A percentile compares a stretch with the other conserved stretches of the same genome.
Conservation (phyloP, 1,140 invertebrate species). For the Drosophila tristis region DNA sequence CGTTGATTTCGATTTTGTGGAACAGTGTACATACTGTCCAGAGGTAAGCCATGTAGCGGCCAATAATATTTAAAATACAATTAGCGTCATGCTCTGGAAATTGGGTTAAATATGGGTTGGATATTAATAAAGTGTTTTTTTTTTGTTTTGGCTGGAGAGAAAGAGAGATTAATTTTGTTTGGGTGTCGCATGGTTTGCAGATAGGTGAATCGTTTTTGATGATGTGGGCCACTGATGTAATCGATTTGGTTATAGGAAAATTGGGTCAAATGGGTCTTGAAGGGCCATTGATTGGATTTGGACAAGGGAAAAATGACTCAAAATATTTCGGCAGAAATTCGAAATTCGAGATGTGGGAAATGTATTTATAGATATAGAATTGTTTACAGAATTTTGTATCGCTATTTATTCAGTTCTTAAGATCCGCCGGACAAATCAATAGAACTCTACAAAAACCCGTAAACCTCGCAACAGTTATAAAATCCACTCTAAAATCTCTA, state of each 20-base stretch:
- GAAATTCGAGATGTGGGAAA: too few species aligned
- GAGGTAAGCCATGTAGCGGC: slow-evolving; percentile 56
- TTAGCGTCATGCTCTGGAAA: slow-evolving; percentile 78
- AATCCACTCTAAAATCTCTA: not conserved
- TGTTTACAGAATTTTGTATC: too few species aligned
- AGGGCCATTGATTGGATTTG: slow-evolving; percentile 5
- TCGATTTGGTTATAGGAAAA: not conserved
- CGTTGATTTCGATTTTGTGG: slow-evolving; percentile 52
- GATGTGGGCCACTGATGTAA: slow-evolving; percentile 21
- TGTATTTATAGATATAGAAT: too few species aligned
- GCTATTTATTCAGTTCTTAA: too few species aligned
- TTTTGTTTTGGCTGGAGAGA: slow-evolving; percentile 28
- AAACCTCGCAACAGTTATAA: not conserved
- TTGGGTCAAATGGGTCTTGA: not conserved
- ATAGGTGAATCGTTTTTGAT: slow-evolving; percentile 40
- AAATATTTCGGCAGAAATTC: too few species aligned
- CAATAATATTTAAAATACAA: slow-evolving; percentile 65
- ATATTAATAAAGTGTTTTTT: slow-evolving; percentile 59
- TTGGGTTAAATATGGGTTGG: slow-evolving; percentile 66
- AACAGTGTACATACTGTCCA: slow-evolving; percentile 2
- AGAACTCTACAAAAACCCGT: not conserved
- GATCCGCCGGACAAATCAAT: too few species aligned
- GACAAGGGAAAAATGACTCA: not conserved
- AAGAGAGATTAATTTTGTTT: slow-evolving; percentile 5
- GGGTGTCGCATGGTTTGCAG: slow-evolving; percentile 36